Evolutionary conservation across 2,113 vertebrate species (phyloP), one percentile per base, ranked within the genome.

Genomic region (Tachysurus vachellii): DNA sequence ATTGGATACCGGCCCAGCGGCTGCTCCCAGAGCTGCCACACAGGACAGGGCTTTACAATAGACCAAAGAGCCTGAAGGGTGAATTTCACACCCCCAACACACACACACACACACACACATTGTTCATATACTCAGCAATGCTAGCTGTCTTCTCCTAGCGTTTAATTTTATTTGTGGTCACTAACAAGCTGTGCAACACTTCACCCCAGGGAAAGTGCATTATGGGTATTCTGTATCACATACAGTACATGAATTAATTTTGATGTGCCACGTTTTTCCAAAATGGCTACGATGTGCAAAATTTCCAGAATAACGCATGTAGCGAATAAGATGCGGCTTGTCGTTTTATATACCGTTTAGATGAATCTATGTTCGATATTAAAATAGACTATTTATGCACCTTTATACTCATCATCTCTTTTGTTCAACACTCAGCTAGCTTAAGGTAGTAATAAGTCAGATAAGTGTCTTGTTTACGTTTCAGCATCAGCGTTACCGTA

Each of bases 1-100:
- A 95, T 93, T 87, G 91, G 89, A 93, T 90, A 88, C 76, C 16
- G 91, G 88, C 90, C 85, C 88, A 88, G 85, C 86, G 87, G 89
- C 70, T 85, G 85, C 90, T 85, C 86, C 21, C 88, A 85, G 86
- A 86, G 80, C 89, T 92, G 89, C 87, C 88, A 90, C 88, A 89
- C 79, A 68, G 68, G 83, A 86, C 86, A 53, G 42, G 44, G 73
- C 42, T 80, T 71, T 81, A 70, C 19, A 61, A 31, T 31, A 82
- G 36, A 80, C 54, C 59, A 66, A 80, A 80, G 61, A 50, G 21
- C 68, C 85, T 61, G 80, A 56, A 81, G 79, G 79, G 54, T n/a
- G 54, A 56, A 73, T 82, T 14, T 76, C 80, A 50, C 79, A 71
- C 31, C 31, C 31, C 14, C 53, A 2, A 28, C 47, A 56, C 54